These are phyloP conservation scores for Psilopsiagon aurifrons DNA, from an alignment of 2,113 vertebrate species.

Conservation along the genomic window DNA sequence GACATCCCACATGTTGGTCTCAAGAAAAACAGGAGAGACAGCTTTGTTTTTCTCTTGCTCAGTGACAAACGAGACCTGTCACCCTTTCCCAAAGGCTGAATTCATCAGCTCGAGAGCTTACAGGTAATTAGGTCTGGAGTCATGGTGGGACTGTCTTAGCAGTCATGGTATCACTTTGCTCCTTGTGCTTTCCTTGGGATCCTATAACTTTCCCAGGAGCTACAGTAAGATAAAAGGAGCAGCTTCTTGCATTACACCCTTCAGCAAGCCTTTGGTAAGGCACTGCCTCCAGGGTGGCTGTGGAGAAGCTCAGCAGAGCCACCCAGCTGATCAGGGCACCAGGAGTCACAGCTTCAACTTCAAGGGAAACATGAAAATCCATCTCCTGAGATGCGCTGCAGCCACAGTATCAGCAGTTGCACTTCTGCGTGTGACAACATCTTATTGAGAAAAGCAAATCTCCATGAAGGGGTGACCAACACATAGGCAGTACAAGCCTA, in stretches of 20 bases:
- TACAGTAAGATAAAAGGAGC: neutral
- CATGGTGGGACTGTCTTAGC: neutral
- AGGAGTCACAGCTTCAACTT: neutral
- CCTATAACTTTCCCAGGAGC: neutral
- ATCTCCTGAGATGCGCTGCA: neutral
- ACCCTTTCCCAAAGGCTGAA: neutral
- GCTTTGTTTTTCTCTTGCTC: neutral
- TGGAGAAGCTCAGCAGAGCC: neutral
- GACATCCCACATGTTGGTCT: neutral
- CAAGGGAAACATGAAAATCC: neutral
- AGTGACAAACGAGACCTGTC: neutral
- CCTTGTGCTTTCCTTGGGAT: neutral
- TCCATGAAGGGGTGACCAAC: neutral
- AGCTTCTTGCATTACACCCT: neutral
- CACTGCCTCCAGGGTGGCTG: neutral
- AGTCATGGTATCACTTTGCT: neutral
- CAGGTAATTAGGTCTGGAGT: neutral
- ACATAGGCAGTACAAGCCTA: rapidly evolving
- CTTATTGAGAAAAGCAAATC: neutral
- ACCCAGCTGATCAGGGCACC: neutral
- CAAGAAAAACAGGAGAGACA: neutral
- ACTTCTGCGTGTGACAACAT: neutral
- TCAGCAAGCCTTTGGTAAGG: neutral
- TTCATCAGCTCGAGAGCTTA: neutral
- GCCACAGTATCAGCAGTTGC: neutral